phyloP scores from a whole-genome alignment of 1,140 invertebrate species.

The Apis laboriosa region DNA sequence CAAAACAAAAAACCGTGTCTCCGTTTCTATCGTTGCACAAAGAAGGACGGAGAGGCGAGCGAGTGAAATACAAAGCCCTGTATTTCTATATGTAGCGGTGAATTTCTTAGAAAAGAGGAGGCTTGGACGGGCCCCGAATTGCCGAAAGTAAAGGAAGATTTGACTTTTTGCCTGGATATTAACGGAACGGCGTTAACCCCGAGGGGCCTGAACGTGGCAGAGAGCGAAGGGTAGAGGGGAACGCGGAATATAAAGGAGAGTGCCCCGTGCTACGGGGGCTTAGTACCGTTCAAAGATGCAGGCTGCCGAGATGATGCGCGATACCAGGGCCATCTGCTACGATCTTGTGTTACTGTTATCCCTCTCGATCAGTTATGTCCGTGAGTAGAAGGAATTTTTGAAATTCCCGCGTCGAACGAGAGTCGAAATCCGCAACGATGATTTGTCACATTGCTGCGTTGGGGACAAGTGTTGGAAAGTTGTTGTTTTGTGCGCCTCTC shows the following conservation, averaged over 20 bases:
- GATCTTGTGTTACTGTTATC: slow-evolving; percentile 64
- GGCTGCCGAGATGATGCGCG: slow-evolving; percentile 75
- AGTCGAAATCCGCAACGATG: background rate
- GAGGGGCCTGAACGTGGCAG: slow-evolving; percentile 65
- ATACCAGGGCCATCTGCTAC: slow-evolving; percentile 56
- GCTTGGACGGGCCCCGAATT: slow-evolving; percentile 26
- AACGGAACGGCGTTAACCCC: slow-evolving; percentile 73
- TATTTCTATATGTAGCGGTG: background rate
- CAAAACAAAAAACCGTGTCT: background rate
- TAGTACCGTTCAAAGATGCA: slow-evolving; percentile 79
- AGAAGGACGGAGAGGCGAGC: background rate
- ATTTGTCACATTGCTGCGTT: background rate
- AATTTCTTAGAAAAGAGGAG: slow-evolving; percentile 37
- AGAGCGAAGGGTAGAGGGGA: slow-evolving; percentile 56
- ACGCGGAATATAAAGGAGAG: slow-evolving; percentile 77
- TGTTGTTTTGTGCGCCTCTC: background rate
- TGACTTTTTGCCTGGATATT: slow-evolving; percentile 71
- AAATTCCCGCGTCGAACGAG: slow-evolving; percentile 48
- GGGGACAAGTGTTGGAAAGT: background rate
- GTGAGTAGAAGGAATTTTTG: slow-evolving; percentile 73
- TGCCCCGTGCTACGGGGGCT: slow-evolving; percentile 74
- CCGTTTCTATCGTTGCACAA: background rate
- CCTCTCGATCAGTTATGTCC: slow-evolving; percentile 63
- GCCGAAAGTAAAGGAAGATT: slow-evolving; percentile 58
- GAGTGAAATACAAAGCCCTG: background rate